phyloP scores from a whole-genome alignment of 2,113 vertebrate species.

The Sisor rabdophorus region DNA sequence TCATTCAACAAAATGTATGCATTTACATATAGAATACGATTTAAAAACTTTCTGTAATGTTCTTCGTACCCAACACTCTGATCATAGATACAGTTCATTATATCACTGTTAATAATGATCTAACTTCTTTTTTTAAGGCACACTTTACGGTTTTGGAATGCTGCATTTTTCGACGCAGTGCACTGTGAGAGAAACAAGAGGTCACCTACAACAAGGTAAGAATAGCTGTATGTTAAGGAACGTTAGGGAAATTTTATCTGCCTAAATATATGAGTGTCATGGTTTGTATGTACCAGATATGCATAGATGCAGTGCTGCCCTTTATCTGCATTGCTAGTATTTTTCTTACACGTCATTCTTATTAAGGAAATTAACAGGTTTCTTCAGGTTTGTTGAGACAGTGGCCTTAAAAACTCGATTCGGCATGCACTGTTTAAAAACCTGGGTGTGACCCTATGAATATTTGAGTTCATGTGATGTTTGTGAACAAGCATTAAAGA shows the following conservation, averaged over 20 bases:
- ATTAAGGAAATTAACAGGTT: not conserved
- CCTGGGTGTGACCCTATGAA: constrained; percentile 4
- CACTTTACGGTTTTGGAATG: constrained; percentile 92
- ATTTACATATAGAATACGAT: no score
- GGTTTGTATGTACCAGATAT: not conserved
- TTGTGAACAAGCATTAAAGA: constrained; percentile 9
- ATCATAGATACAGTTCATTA: no score
- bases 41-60: no score
- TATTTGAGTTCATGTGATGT: constrained; percentile 22
- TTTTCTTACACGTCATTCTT: not conserved
- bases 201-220: constrained; percentile 93
- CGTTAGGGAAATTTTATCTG: not conserved
- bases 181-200: constrained; percentile 93
- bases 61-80: no score
- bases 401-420: constrained; percentile 9
- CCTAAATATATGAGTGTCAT: no score
- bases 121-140: constrained; percentile 74
- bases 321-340: not conserved
- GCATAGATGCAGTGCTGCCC: not conserved
- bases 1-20: no score
- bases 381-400: not conserved
- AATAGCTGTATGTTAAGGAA: not conserved
- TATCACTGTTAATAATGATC: not conserved
- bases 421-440: not conserved
- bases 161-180: constrained; percentile 93